Evolutionary conservation across 2,113 vertebrate genomes (phyloP), one percentile per base, ranked within the genome.

Genomic region (Equus przewalskii): DNA sequence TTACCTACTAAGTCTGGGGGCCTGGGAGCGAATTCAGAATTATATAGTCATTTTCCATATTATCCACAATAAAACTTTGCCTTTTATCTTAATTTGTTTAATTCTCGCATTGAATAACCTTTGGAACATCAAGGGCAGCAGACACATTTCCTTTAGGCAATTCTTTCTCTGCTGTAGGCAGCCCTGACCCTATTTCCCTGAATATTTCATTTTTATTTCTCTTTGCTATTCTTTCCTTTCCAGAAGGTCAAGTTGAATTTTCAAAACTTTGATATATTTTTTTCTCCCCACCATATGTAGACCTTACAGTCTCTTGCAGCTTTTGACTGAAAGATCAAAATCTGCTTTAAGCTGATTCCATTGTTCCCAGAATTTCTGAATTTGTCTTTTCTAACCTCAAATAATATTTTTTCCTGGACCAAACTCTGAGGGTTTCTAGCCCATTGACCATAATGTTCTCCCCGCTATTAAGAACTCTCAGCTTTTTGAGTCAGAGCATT

Each of bases 201-300:
- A 84, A 87, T 62, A 44, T 70, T 95, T 89, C 91, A 62, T 91
- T 95, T 93, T 97, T 92, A 62, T 96, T 90, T 96, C 65, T 91
- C 3, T 69, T 3, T 51, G 9, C 19, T 80, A 2, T 72, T 67
- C 8, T 72, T 46, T 94, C 14, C 8, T 72, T 96, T 87, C 30
- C 18, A 67, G 26, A 13, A 67, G 30, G 46, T 94, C 44, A 73
- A 85, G n/a, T 15, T 93, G 54, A 89, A 85, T 54, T 96, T 96
- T 85, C 13, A 82, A 82, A 88, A 73, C 67, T 87, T 88, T 88
- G 64, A 75, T 89, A 13, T 72, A 76, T 79, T 64, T 90, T 90
- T 85, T 80, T 82, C 30, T 96, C 5, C 2, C 22, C 24, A 24
- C 16, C 30, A 70, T 60, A n/a, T 70, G 12, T 30, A 96, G 11